These are phyloP conservation scores for Craseonycteris thonglongyai DNA, from an alignment of 2,113 vertebrate species.

Conservation along the genomic window DNA sequence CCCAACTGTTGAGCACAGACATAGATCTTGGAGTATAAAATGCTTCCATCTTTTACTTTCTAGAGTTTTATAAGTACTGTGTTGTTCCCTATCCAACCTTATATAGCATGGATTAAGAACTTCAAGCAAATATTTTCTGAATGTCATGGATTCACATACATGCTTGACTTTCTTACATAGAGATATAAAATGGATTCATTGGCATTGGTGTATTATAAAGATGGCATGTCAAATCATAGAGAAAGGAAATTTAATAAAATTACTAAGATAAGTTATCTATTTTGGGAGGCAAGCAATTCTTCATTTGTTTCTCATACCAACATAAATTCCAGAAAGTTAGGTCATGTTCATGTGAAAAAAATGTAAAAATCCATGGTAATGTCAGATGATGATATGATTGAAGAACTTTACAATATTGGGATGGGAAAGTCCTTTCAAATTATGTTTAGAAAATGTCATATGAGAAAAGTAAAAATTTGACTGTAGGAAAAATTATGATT, in stretches of 20 bases:
- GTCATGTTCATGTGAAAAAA: background rate
- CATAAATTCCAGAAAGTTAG: background rate
- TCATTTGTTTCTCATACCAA: background rate
- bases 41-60: background rate
- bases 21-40: background rate
- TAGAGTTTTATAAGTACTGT: background rate
- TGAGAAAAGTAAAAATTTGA: background rate
- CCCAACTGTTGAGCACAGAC: accelerated
- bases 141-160: background rate
- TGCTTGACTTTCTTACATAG: background rate
- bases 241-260: background rate
- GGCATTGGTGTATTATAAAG: background rate
- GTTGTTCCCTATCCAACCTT: background rate
- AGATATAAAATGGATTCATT: background rate
- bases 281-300: background rate
- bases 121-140: background rate
- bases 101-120: background rate
- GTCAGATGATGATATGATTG: background rate
- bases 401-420: background rate
- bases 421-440: background rate
- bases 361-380: background rate
- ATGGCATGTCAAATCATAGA: background rate
- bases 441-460: background rate
- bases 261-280: background rate
- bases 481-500: background rate